phyloP scores from a whole-genome alignment of 1,140 invertebrate genomes.

The Plectrocnemia conspersa region DNA sequence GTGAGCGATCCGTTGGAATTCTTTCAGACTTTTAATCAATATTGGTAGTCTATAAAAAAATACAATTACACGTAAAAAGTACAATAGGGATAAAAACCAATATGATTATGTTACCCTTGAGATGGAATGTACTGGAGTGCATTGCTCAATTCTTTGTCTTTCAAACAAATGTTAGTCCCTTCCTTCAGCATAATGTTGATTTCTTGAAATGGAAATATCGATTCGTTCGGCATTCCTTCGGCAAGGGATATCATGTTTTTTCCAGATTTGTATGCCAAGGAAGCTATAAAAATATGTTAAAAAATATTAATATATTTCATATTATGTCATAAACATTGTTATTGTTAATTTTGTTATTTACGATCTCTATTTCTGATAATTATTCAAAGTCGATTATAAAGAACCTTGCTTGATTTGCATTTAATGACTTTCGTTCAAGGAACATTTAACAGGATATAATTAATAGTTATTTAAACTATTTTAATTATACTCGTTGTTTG shows the following conservation, averaged over 20 bases:
- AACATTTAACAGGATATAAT: too few species aligned
- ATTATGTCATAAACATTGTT: not conserved
- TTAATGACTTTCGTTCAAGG: too few species aligned
- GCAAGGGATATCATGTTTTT: constrained; percentile 67
- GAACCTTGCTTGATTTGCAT: too few species aligned
- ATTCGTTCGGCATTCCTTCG: constrained; percentile 72
- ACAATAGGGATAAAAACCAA: not conserved
- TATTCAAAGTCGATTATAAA: not conserved
- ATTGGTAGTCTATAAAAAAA: constrained; percentile 51
- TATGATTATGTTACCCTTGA: constrained; percentile 53
- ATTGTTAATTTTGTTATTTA: not conserved
- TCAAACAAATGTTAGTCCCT: constrained; percentile 54
- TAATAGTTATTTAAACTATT: too few species aligned
- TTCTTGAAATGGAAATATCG: constrained; percentile 67
- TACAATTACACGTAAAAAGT: constrained; percentile 10
- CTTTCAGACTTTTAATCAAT: constrained; percentile 58
- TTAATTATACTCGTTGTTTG: too few species aligned
- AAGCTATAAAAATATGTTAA: constrained; percentile 55
- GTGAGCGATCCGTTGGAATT: constrained; percentile 62
- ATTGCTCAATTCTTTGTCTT: constrained; percentile 55
- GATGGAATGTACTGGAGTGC: constrained; percentile 72
- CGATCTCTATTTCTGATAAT: not conserved
- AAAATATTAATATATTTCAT: not conserved
- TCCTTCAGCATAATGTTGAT: constrained; percentile 60
- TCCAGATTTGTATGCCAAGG: constrained; percentile 59